Evolutionary conservation across 2,113 vertebrate genomes (phyloP).

Genomic region (Pyrgilauda ruficollis): DNA sequence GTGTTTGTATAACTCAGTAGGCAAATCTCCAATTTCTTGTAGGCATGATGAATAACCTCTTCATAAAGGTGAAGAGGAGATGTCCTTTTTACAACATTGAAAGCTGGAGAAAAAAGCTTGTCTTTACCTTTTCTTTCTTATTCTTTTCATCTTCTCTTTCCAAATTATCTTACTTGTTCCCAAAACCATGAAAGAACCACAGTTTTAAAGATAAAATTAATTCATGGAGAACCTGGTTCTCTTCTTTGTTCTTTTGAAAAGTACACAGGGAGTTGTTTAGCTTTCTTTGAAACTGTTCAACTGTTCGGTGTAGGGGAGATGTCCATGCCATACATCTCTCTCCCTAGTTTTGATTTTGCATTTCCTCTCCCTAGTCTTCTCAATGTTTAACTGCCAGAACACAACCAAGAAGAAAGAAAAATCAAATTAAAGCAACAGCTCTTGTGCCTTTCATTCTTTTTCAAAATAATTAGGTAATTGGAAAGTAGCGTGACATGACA

Average conservation of each 20-base stretch:
- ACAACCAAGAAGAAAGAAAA: neutral
- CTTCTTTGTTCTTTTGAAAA: neutral
- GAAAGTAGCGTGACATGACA: neutral
- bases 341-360: neutral
- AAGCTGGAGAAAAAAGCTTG: neutral
- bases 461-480: neutral
- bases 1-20: neutral
- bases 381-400: neutral
- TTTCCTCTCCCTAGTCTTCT: neutral
- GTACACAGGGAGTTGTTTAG: neutral
- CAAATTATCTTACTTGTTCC: neutral
- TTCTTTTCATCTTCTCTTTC: neutral
- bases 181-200: neutral
- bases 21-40: neutral
- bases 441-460: neutral
- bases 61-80: neutral
- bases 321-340: neutral
- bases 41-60: neutral
- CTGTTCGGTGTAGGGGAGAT: neutral
- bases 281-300: neutral
- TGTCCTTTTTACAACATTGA: neutral
- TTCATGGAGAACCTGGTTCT: neutral
- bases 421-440: neutral
- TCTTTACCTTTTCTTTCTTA: neutral
- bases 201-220: neutral